Evolutionary conservation across 2,888 invertebrate species (phyloP).

Genomic region (Andrena fulva): DNA sequence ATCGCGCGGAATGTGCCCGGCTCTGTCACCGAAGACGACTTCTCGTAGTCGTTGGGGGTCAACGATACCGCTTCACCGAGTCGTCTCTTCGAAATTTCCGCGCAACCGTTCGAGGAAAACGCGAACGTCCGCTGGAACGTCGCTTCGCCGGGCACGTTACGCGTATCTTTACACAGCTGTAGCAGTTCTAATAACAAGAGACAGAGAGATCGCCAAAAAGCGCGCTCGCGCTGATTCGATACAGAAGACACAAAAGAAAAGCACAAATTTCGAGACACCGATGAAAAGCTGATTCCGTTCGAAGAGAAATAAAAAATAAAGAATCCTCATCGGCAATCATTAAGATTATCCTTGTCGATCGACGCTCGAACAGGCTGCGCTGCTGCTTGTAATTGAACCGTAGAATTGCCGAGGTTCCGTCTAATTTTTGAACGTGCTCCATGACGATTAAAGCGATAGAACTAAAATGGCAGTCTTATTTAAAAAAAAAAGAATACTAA

Average conservation of each 20-base stretch:
- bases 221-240: not conserved
- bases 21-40: constrained; percentile 21
- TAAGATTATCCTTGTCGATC: constrained; percentile 28
- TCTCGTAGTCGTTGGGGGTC: not conserved
- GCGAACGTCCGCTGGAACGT: not conserved
- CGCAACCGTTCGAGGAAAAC: constrained; percentile 17
- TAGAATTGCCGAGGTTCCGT: not conserved
- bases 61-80: constrained; percentile 9
- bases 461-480: constrained; percentile 48
- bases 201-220: constrained; percentile 49
- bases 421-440: not conserved
- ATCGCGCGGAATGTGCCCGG: constrained; percentile 32
- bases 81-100: constrained; percentile 12
- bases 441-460: constrained; percentile 12
- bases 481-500: constrained; percentile 1
- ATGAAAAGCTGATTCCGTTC: constrained; percentile 1
- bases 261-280: constrained; percentile 21
- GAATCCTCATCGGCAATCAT: constrained; percentile 22
- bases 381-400: constrained; percentile 50
- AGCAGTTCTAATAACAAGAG: constrained; percentile 14
- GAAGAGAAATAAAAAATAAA: not conserved
- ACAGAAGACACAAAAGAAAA: not conserved
- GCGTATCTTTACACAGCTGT: constrained; percentile 26
- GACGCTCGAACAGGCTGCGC: constrained; percentile 55
- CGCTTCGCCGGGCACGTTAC: constrained; percentile 25